Base-by-base conservation (phyloP, 2,797 vertebrate species). In the Paedocypris micromegethes region DNA sequence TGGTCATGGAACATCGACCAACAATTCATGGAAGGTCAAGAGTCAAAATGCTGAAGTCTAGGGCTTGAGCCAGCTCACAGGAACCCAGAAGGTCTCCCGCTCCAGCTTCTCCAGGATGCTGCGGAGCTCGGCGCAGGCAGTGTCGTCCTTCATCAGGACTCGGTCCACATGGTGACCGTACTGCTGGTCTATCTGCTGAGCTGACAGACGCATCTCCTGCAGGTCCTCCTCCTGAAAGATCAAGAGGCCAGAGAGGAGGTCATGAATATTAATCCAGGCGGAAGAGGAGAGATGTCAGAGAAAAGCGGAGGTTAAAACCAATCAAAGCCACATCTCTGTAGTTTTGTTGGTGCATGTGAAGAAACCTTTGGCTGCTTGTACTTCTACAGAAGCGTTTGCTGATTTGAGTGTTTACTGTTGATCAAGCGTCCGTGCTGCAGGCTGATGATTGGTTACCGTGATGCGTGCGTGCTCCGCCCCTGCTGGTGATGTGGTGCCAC, bases 81-180 rank as follows among this genome's bases (percentile, higher is more conserved):
- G 95, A 39, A 97, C 92, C 95, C 95, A 98, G 75, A 93, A 92
- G 6, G 88, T 82, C 73, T 96, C 95, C 50, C 88, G 90, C 80
- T 88, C 91, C 74, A 98, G 83, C 72, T 90, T 86, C 75, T 98
- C 95, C 47, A 97, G 72, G 67, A 95, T 83, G 6, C 60, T 82
- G 70, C 85, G 87, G 70, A 97, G 88, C 79, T 97, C 93, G 66
- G 81, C 68, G 59, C 85, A 93, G 3, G 91, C 90, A 0, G 92
- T 90, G 78, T 97, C 94, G 80, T 95, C 93, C 74, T 92, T 95
- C 72, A 96, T 88, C 79, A 98, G 84, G 39, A 95, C 81, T 0
- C 89, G 83, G 71, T 98, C 95, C 70, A 93, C 92, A 81, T 95
- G 85, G 78, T 97, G 95, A 60, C 94, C 94, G 0, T 93, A 97